Conservation (phyloP, 2,888 invertebrate species). For the Cephus sareptanus region DNA sequence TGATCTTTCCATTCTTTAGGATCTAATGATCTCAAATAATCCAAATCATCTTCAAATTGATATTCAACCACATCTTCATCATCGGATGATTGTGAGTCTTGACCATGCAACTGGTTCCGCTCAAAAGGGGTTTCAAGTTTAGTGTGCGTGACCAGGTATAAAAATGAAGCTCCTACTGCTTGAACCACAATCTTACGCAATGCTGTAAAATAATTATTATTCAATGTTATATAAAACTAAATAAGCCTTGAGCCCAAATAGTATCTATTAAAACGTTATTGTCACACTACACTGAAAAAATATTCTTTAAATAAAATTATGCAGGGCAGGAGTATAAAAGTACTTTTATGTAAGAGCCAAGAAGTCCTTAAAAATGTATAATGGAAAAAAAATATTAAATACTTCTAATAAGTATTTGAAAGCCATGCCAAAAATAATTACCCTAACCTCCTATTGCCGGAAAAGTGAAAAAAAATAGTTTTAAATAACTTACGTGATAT, state of each 20-base stretch:
- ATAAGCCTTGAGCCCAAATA: neutral
- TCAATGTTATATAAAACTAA: neutral
- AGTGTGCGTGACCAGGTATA: slow-evolving; percentile 58
- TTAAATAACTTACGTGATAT: slow-evolving; percentile 43
- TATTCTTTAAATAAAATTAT: neutral
- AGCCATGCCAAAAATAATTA: slow-evolving; percentile 15
- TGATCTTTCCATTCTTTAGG: slow-evolving; percentile 98
- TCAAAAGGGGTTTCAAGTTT: slow-evolving; percentile 56
- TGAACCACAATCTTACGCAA: slow-evolving; percentile 37
- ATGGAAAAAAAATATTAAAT: slow-evolving; percentile 1
- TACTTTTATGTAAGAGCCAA: neutral
- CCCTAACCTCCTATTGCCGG: slow-evolving; percentile 44
- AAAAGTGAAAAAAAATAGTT: slow-evolving; percentile 10
- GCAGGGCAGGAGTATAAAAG: neutral
- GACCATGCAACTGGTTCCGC: slow-evolving; percentile 39
- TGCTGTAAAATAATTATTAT: slow-evolving; percentile 28
- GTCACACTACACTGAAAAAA: neutral
- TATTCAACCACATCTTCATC: slow-evolving; percentile 62
- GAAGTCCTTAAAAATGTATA: neutral
- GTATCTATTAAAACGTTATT: neutral
- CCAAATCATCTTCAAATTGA: slow-evolving; percentile 79
- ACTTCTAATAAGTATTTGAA: neutral
- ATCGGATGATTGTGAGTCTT: slow-evolving; percentile 41
- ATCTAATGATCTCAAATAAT: slow-evolving; percentile 87
- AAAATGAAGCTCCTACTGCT: slow-evolving; percentile 52